These are phyloP conservation scores for Drosophila gaucha DNA, from an alignment of 2,888 invertebrate species.

Conservation along the genomic window DNA sequence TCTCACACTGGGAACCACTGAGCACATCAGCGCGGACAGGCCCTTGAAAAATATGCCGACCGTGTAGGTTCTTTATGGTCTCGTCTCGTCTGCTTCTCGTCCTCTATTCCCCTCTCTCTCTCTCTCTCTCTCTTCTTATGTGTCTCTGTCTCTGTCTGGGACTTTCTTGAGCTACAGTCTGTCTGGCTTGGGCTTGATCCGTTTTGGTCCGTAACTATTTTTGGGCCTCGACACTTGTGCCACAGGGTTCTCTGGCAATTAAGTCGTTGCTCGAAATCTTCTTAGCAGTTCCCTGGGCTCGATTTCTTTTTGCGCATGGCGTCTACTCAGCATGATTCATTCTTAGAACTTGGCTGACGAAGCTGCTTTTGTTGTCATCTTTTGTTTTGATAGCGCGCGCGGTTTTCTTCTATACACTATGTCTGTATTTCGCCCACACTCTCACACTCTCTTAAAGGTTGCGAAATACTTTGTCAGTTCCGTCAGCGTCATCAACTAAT, in stretches of 20 bases:
- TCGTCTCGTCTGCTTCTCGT: slow-evolving; percentile 38
- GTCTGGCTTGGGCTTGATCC: slow-evolving; percentile 23
- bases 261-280: slow-evolving; percentile 50
- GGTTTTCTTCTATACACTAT: slow-evolving; percentile 31
- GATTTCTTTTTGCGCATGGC: slow-evolving; percentile 48
- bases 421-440: neutral
- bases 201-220: slow-evolving; percentile 47
- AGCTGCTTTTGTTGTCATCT: slow-evolving; percentile 71
- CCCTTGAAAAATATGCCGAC: slow-evolving; percentile 68
- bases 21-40: slow-evolving; percentile 47
- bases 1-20: slow-evolving; percentile 48
- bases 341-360: slow-evolving; percentile 68
- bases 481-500: slow-evolving; percentile 56
- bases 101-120: slow-evolving; percentile 7
- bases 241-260: slow-evolving; percentile 44
- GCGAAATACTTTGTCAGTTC: slow-evolving; percentile 42
- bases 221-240: slow-evolving; percentile 56
- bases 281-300: slow-evolving; percentile 21
- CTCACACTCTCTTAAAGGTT: slow-evolving; percentile 24
- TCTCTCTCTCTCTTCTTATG: neutral
- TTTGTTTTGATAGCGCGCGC: slow-evolving; percentile 56
- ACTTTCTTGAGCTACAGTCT: slow-evolving; percentile 13
- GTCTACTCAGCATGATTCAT: slow-evolving; percentile 70
- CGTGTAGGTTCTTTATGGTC: slow-evolving; percentile 67
- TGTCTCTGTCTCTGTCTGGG: slow-evolving; percentile 2